Evolutionary conservation across 2,888 invertebrate species (phyloP), one percentile per base, ranked within the genome.

Genomic region (Oxycera nigricornis): DNA sequence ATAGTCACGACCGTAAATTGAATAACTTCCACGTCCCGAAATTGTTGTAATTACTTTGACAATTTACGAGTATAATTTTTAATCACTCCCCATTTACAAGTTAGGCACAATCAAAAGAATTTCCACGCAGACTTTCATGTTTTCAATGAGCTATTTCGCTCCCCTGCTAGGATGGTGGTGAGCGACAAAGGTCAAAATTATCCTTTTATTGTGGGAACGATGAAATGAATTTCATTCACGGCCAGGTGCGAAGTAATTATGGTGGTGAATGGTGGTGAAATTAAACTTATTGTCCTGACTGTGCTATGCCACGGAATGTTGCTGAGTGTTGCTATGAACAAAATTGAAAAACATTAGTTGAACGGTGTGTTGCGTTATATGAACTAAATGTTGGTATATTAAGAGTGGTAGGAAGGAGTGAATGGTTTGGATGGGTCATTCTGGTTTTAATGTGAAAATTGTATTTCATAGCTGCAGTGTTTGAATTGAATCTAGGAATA

Each of bases 201-300:
- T 41, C 55, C 70, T 70, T 70, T 70, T 52, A 52, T 55, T 52
- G 55, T 31, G 52, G 70, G 52, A 70, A 70, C 17, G 20, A 17
- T 22, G 26, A 39, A 59, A 46, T 59, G 46, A 41, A 72, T 59
- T 70, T 73, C 75, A 73, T 75, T 75, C 73, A 68, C 73, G 61
- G 31, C 73, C 75, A 73, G 73, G 75, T 75, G 75, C 46, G 73
- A 75, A 50, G 73, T 73, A 75, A 75, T 75, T 75, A 75, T 70
- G 50, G 30, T 61, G 52, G 55, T 68, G 70, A 75, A 73, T 70
- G 59, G 59, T 41, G 72, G 17, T 26, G 35, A 72, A 72, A 72
- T 72, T 72, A 61, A 72, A 72, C 59, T 72, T 59, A 72, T 72
- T 72, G 72, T 59, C 26, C 57, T n/a, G 22, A 22, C 17, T 6